Percentiles rank a stretch among this genome's conserved stretches.
Evolutionary conservation across 2,113 vertebrate genomes (phyloP).

Genomic region (Oplegnathus fasciatus): DNA sequence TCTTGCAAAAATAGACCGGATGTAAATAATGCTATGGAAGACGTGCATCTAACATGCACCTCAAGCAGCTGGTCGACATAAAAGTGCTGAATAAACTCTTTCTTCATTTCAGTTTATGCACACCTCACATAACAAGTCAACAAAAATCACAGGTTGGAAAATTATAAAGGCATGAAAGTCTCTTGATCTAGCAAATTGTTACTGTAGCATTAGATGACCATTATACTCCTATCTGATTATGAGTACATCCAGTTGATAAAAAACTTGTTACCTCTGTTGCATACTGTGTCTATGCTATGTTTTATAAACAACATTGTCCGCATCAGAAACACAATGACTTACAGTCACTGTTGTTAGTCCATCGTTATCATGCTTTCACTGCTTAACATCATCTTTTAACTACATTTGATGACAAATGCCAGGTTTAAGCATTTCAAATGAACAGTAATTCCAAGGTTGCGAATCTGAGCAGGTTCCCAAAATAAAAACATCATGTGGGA

Average conservation of each 20-base stretch:
- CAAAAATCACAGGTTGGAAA: neutral
- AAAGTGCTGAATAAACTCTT: neutral
- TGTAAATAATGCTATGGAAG: too few relatives aligned
- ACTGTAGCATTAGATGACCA: neutral
- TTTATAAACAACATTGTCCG: neutral
- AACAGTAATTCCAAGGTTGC: neutral
- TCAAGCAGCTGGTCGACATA: neutral
- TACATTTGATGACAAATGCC: neutral
- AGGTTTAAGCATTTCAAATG: slow-evolving; percentile 3
- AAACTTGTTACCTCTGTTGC: neutral
- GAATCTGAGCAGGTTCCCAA: neutral
- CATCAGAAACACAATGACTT: neutral
- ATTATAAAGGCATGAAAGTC: neutral
- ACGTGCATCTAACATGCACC: neutral
- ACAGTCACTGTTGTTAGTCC: neutral
- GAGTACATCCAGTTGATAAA: neutral
- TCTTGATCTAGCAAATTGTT: neutral
- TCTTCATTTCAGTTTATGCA: neutral
- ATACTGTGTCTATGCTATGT: neutral
- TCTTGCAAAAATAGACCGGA: too few relatives aligned
- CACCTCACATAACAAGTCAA: neutral
- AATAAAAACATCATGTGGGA: neutral
- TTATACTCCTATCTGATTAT: neutral
- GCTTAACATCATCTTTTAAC: neutral
- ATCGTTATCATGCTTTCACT: neutral